These are phyloP conservation scores for Cololabis saira DNA, from an alignment of 2,113 vertebrate species.

Conservation along the genomic window DNA sequence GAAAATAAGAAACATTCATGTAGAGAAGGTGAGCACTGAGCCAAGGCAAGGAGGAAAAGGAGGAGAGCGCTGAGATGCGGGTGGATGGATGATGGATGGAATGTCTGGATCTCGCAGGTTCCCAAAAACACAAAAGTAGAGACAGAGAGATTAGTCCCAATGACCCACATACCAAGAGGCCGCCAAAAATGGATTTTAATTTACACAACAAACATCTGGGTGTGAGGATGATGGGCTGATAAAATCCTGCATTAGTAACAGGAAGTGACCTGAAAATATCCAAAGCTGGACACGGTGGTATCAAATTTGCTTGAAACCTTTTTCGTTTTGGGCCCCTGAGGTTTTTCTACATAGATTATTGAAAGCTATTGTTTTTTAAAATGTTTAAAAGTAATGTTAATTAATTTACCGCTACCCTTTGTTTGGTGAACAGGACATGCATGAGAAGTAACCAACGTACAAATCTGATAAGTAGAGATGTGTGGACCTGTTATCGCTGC, in stretches of 20 bases:
- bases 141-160: slow-evolving; percentile 36
- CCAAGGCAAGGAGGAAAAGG: not conserved
- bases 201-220: slow-evolving; percentile 28
- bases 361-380: not conserved
- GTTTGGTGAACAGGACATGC: too few species aligned
- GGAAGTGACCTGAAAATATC: slow-evolving; percentile 1
- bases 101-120: slow-evolving; percentile 24
- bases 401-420: too few species aligned
- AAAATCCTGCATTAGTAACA: slow-evolving; percentile 31
- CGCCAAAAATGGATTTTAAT: slow-evolving; percentile 39
- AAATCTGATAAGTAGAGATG: too few species aligned
- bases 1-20: slow-evolving; percentile 24
- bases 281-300: too few species aligned
- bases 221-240: slow-evolving; percentile 7
- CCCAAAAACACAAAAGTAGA: slow-evolving; percentile 14
- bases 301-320: slow-evolving; percentile 3
- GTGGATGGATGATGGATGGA: slow-evolving; percentile 33
- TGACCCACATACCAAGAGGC: slow-evolving; percentile 57
- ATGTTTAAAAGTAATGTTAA: too few species aligned
- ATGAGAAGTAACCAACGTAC: too few species aligned
- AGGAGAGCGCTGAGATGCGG: slow-evolving; percentile 3
- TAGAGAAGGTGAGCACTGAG: slow-evolving; percentile 16
- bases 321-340: not conserved
- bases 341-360: not conserved
- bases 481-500: too few species aligned